These are phyloP conservation scores for Latrodectus elegans DNA, from an alignment of 2,888 invertebrate genomes.

Conservation along the genomic window DNA sequence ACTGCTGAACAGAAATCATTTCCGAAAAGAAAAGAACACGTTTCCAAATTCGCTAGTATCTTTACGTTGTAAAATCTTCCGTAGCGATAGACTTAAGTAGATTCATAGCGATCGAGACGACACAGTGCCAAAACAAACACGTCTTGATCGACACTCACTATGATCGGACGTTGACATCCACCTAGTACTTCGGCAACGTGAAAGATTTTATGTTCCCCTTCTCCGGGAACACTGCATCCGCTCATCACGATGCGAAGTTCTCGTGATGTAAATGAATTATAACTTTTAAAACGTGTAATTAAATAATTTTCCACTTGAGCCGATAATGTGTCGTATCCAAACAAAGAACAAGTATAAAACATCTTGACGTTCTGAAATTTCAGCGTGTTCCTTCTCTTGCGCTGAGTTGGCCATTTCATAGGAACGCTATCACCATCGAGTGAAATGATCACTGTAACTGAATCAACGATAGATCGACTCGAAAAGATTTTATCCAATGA, in stretches of 20 bases:
- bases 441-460: neutral
- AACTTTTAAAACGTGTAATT: neutral
- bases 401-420: constrained; percentile 31
- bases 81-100: constrained; percentile 32
- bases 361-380: too few relatives aligned
- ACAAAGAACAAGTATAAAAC: neutral
- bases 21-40: constrained; percentile 25
- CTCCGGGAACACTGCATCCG: constrained; percentile 20
- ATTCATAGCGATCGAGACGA: neutral
- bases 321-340: neutral
- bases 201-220: constrained; percentile 35
- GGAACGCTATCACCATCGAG: constrained; percentile 21
- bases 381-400: neutral
- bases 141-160: constrained; percentile 37
- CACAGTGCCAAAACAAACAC: constrained; percentile 25
- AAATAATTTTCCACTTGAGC: too few relatives aligned
- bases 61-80: constrained; percentile 4
- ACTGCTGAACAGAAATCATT: constrained; percentile 27
- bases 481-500: too few relatives aligned
- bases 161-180: constrained; percentile 4
- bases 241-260: neutral
- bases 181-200: too few relatives aligned
- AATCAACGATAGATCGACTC: neutral
- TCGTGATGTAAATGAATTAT: neutral
- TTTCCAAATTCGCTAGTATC: neutral